A percentile compares a stretch with the other conserved stretches of the same genome.
These are phyloP conservation scores for Gobio gobio DNA, from an alignment of 2,113 vertebrate species.

Conservation along the genomic window DNA sequence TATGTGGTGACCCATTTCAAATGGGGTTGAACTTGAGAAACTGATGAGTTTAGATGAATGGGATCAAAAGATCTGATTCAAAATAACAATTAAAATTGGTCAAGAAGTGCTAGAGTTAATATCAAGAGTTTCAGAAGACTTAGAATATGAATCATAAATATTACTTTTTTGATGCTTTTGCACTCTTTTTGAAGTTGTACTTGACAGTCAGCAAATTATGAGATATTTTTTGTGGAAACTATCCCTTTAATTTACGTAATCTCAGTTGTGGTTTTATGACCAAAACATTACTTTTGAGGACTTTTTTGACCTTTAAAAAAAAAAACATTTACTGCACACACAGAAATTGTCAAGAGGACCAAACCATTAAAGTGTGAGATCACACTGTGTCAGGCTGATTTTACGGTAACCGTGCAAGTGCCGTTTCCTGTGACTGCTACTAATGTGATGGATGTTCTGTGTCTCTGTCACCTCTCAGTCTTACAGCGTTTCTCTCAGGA, in stretches of 20 bases:
- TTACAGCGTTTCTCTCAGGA: neutral
- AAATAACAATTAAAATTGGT: too few species aligned
- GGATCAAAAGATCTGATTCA: neutral
- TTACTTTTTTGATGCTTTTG: neutral
- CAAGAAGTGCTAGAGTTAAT: too few species aligned
- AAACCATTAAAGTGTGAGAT: neutral
- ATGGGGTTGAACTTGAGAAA: neutral
- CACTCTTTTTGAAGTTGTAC: neutral
- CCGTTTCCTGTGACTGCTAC: constrained; percentile 11
- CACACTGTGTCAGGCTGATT: neutral
- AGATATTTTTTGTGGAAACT: neutral
- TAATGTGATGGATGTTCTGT: constrained; percentile 24
- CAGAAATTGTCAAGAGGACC: neutral
- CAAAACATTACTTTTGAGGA: neutral
- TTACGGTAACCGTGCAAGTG: neutral
- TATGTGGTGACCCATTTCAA: neutral
- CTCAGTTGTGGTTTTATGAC: neutral
- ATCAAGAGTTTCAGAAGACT: too few species aligned
- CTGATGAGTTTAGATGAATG: neutral
- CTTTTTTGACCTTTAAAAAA: constrained; percentile 4
- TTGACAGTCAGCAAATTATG: neutral
- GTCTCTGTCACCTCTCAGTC: constrained; percentile 33
- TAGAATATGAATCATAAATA: neutral
- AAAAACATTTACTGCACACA: neutral
- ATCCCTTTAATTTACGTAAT: neutral